Base-by-base conservation (phyloP, 2,797 vertebrate species). In the Pipistrellus pygmaeus region DNA sequence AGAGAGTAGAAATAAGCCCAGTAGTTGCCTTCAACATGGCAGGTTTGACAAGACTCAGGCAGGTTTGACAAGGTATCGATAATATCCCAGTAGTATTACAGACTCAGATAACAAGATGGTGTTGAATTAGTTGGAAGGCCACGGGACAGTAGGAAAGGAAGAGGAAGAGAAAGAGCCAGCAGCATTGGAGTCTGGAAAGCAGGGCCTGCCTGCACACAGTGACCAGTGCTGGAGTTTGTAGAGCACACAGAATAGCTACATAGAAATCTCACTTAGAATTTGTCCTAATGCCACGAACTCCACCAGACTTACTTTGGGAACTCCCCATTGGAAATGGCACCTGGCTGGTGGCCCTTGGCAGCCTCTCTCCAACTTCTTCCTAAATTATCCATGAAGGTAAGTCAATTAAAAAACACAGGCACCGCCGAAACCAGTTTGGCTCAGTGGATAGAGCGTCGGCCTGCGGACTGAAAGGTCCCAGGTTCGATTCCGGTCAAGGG, bases 321-420 rank as follows among this genome's bases (percentile, higher is more conserved):
- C 15, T 38, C 41, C 25, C 20, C 17, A 23, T n/a, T 17, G 41
- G 62, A 57, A 53, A 55, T 71, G 20, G 1, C 20, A 20, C 6
- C 18, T 5, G 25, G 2, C 30, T 55, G 18, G 0, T 1, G 8
- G 8, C 1, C 0, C 5, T 84, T 12, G 44, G 5, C 3, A 88
- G 14, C 12, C 4, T 32, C 30, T 72, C 23, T 9, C 44, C 3
- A 64, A 1, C 2, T 14, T 66, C 32, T 68, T 41, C 30, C 53
- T 72, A 53, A 30, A 53, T 53, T 51, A 68, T 69, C 6, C 17
- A 76, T 2, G 55, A 69, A n/a, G 4, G 53, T 4, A 9, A 57
- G 51, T 38, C 27, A 32, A 41, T 32, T 18, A 32, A n/a, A 69
- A 55, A 21, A 46, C 18, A 32, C 11, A 30, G 20, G 3, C 35